Evolutionary conservation across 2,113 vertebrate species (phyloP), one percentile per base, ranked within the genome.

Genomic region (Orientallactaga bullata): DNA sequence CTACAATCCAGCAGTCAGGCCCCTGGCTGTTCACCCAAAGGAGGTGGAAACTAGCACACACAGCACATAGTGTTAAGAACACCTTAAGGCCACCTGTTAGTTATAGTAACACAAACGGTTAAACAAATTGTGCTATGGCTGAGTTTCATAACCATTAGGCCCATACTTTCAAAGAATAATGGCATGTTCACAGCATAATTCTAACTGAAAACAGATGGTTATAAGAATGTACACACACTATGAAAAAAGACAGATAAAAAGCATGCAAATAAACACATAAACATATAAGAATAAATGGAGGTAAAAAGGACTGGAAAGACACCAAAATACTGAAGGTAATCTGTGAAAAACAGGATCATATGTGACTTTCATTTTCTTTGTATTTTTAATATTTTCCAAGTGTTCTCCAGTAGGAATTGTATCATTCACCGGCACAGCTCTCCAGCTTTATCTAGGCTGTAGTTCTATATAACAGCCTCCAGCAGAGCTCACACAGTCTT

Each of bases 121-220:
- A 58, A 72, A 71, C 23, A 71, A 78, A 87, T 65, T 13, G 23
- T 26, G 10, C 66, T 92, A 18, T 26, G 51, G 82, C 78, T 78
- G 61, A 42, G 39, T 69, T 89, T 63, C 82, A 84, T 47, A 74
- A 69, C 65, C 77, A 92, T 47, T 84, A 86, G 83, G 83, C 73
- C 78, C 71, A 39, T 28, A 66, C 24, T 91, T 73, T 65, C 58
- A 51, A 88, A 85, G 72, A 42, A 28, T 7, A n/a, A 30, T 35
- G 39, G 51, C 23, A 89, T 4, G 3, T 66, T 81, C 74, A 47
- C 37, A 73, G 65, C 32, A 7, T 23, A 37, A 63, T n/a, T 16
- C 68, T 78, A 37, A 80, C 69, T 65, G 39, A 80, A 84, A 74
- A 65, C 9, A 68, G 35, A n/a, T 12, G 9, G 24, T 55, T 80